These are phyloP conservation scores for Tachypleus tridentatus DNA, from an alignment of 1,140 invertebrate genomes.

Conservation along the genomic window DNA sequence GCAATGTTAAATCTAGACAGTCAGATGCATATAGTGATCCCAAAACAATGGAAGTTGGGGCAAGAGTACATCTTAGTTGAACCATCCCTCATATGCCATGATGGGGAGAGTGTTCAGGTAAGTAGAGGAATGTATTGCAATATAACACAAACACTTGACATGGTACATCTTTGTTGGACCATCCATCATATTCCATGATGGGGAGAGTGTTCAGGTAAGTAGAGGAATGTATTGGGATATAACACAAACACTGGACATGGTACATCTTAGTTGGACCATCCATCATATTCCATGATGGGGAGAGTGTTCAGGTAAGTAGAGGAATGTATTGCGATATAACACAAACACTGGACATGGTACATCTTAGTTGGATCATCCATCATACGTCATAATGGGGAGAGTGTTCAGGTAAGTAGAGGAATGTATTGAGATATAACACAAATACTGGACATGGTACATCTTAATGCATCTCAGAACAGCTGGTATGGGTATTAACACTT, in stretches of 20 bases:
- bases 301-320: slow-evolving; percentile 21
- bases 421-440: no score
- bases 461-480: no score
- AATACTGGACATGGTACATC: no score
- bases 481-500: no score
- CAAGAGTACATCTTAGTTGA: slow-evolving; percentile 67
- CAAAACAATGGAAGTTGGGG: slow-evolving; percentile 64
- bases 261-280: no score
- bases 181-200: slow-evolving; percentile 38
- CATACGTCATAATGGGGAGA: slow-evolving; percentile 38
- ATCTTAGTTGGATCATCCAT: no score
- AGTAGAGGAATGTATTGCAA: slow-evolving; percentile 1
- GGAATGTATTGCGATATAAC: no score
- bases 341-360: no score
- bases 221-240: no score
- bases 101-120: slow-evolving; percentile 88
- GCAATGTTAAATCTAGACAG: slow-evolving; percentile 18
- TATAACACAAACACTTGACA: no score
- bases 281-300: slow-evolving; percentile 38
- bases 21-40: slow-evolving; percentile 35
- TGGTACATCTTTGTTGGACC: no score
- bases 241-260: no score
- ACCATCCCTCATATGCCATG: slow-evolving; percentile 64
- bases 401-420: slow-evolving; percentile 21
- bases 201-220: slow-evolving; percentile 22